A percentile compares a stretch with the other conserved stretches of the same genome.
Evolutionary conservation across 2,797 vertebrate species (phyloP).

Genomic region (Microhierax caerulescens): DNA sequence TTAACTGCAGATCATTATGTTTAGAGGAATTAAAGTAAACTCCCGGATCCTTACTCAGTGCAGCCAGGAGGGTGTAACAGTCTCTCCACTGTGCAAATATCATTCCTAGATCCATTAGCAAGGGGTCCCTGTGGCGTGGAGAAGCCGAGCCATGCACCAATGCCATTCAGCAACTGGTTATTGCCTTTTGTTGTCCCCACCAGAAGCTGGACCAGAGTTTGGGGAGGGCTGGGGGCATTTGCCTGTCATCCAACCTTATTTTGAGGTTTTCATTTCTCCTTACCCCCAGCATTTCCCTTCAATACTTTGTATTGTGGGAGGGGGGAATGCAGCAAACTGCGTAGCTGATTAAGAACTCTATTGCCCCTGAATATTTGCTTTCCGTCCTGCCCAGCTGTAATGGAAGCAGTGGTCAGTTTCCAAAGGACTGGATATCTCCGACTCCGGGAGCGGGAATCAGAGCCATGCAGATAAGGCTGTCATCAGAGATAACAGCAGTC

Average conservation of each 20-base stretch:
- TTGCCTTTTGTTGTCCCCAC: not conserved
- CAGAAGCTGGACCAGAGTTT: not conserved
- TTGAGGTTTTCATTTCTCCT: not conserved
- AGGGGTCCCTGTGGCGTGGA: not conserved
- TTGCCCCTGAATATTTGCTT: not conserved
- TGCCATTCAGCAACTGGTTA: not conserved
- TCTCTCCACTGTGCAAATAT: not conserved
- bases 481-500: constrained; percentile 77
- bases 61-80: not conserved
- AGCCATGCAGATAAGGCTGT: constrained; percentile 78
- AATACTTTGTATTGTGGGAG: not conserved
- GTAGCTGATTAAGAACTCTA: not conserved
- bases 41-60: not conserved
- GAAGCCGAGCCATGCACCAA: not conserved
- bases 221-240: not conserved
- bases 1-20: constrained; percentile 20
- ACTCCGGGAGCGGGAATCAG: constrained; percentile 67
- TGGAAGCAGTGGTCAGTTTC: constrained; percentile 66
- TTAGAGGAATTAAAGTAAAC: constrained; percentile 19
- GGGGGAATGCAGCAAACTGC: not conserved
- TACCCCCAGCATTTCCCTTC: not conserved
- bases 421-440: constrained; percentile 65
- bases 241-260: not conserved
- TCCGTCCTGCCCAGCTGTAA: not conserved
- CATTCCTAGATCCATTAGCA: not conserved